A percentile compares a stretch with the other conserved stretches of the same genome.
Evolutionary conservation across 2,888 invertebrate species (phyloP).

Genomic region (Phrixothrix hirtus): DNA sequence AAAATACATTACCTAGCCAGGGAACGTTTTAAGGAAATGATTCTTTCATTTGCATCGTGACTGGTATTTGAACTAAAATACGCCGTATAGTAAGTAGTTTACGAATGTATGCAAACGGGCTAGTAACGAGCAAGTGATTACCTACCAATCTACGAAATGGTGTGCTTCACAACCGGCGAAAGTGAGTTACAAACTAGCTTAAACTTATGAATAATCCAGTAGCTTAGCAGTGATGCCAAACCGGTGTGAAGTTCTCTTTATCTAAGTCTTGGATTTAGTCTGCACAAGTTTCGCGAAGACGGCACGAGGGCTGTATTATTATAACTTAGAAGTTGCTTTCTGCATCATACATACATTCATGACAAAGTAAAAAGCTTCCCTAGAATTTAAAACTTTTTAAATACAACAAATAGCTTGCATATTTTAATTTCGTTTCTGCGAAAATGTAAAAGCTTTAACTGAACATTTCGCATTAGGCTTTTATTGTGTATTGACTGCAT

Average conservation of each 20-base stretch:
- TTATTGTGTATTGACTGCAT: too few species aligned
- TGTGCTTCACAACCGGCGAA: constrained; percentile 46
- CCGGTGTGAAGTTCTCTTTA: constrained; percentile 54
- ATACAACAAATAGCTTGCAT: constrained; percentile 23
- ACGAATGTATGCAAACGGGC: constrained; percentile 38
- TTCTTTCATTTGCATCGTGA: constrained; percentile 33
- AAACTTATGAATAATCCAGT: constrained; percentile 56
- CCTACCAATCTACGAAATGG: constrained; percentile 52
- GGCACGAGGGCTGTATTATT: constrained; percentile 49
- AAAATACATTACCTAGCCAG: constrained; percentile 28
- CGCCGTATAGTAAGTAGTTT: constrained; percentile 24
- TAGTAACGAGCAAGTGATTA: constrained; percentile 55
- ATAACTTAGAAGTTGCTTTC: constrained; percentile 49
- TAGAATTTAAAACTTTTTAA: constrained; percentile 24
- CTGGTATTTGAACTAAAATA: constrained; percentile 30
- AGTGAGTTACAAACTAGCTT: constrained; percentile 53
- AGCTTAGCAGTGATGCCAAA: constrained; percentile 53
- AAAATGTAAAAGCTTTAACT: too few species aligned
- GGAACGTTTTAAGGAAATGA: constrained; percentile 29
- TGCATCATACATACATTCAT: constrained; percentile 54
- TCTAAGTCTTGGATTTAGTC: constrained; percentile 54
- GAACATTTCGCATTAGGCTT: too few species aligned
- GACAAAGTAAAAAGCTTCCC: constrained; percentile 39
- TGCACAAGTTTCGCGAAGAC: constrained; percentile 45
- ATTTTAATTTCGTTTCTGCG: too few species aligned